Evolutionary conservation across 2,113 vertebrate species (phyloP).

Genomic region (Limnothrissa miodon): DNA sequence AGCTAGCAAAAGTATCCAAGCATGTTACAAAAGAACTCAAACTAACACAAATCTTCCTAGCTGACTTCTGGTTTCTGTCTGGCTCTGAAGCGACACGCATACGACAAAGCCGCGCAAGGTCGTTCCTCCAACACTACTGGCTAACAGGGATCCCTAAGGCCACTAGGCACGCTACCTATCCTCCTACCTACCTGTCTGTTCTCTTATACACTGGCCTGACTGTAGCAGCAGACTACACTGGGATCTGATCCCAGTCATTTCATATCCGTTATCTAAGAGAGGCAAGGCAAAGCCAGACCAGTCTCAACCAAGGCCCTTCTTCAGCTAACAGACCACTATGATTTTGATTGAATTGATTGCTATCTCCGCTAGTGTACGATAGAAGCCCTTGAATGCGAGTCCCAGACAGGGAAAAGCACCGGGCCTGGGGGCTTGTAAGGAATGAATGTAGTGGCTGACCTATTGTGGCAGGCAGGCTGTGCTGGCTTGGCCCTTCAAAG

Average conservation of each 20-base stretch:
- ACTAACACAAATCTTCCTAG: neutral
- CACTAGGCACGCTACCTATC: neutral
- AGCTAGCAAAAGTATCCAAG: neutral
- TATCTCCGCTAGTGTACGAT: neutral
- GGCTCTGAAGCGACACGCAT: neutral
- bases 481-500: neutral
- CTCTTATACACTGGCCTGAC: neutral
- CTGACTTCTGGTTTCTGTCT: neutral
- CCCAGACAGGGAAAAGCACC: neutral
- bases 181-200: neutral
- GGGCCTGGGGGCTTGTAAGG: neutral
- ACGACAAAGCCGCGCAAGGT: neutral
- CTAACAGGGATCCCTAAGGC: neutral
- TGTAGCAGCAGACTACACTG: neutral
- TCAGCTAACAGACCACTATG: neutral
- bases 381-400: neutral
- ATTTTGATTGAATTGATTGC: neutral
- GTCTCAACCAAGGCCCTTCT: neutral
- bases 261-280: neutral
- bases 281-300: neutral
- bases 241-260: neutral
- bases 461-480: neutral
- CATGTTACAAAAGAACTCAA: neutral
- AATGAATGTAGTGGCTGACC: slow-evolving; percentile 5
- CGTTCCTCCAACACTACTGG: neutral